Evolutionary conservation across 2,888 invertebrate species (phyloP).

Genomic region (Dorcus parallelipipedus): DNA sequence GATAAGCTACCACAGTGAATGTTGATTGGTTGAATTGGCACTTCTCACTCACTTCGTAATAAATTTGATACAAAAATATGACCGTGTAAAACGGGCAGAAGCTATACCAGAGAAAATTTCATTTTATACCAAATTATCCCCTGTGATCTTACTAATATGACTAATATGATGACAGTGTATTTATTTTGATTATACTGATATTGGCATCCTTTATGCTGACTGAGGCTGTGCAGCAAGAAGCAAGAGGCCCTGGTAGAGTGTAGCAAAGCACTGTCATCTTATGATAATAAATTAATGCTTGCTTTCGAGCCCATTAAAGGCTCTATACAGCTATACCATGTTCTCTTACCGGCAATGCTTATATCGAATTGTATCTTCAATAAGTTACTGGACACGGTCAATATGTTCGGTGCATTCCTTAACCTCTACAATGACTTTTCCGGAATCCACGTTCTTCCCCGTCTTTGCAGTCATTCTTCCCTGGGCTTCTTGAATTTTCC

Average conservation of each 20-base stretch:
- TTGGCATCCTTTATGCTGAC: conserved; percentile 82
- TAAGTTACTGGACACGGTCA: conserved; percentile 88
- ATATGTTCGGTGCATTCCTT: conserved; percentile 86
- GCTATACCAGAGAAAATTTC: no score
- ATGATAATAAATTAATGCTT: no score
- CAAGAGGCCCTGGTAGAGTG: conserved; percentile 55
- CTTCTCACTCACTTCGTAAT: no score
- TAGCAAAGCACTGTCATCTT: conserved; percentile 47
- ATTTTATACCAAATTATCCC: conserved; percentile 78
- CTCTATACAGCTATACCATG: no score
- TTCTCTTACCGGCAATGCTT: conserved; percentile 87
- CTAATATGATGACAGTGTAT: conserved; percentile 65
- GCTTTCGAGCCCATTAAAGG: no score
- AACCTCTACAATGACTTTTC: conserved; percentile 94
- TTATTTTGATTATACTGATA: conserved; percentile 82
- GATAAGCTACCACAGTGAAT: no score
- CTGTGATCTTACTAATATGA: conserved; percentile 80
- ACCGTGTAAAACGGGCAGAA: no score
- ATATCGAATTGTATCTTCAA: conserved; percentile 91
- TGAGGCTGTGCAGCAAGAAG: conserved; percentile 72
- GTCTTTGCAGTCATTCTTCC: conserved; percentile 91
- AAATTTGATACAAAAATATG: no score
- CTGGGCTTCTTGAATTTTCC: conserved; percentile 84
- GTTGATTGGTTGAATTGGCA: no score
- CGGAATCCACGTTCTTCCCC: conserved; percentile 94